These are phyloP conservation scores for Kradibia gibbosae DNA, from an alignment of 1,140 invertebrate genomes.

Conservation along the genomic window DNA sequence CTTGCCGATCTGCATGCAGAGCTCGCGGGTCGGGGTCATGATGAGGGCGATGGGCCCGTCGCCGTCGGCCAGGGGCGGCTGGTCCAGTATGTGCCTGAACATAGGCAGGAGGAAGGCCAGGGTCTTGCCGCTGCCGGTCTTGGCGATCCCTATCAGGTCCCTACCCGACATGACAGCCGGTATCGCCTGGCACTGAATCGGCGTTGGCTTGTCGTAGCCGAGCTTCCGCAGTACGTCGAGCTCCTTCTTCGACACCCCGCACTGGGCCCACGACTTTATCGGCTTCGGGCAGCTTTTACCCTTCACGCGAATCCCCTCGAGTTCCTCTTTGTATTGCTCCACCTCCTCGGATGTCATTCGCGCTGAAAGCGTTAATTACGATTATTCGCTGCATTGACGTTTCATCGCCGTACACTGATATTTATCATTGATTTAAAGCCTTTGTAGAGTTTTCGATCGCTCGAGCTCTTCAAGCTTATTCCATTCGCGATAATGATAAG, in stretches of 20 bases:
- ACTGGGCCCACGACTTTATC: constrained; percentile 98
- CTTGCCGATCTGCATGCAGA: constrained; percentile 99
- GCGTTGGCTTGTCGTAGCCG: constrained; percentile 97
- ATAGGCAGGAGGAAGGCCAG: constrained; percentile 98
- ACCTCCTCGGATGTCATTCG: constrained; percentile 94
- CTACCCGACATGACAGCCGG: constrained; percentile 98
- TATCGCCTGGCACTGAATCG: constrained; percentile 98
- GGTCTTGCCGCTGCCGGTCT: constrained; percentile 99
- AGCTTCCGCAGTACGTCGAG: constrained; percentile 94
- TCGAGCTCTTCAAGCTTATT: not conserved
- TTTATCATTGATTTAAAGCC: not conserved
- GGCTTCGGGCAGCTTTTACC: constrained; percentile 94
- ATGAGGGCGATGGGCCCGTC: constrained; percentile 98
- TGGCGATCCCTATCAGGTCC: constrained; percentile 99
- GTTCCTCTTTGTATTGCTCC: constrained; percentile 85
- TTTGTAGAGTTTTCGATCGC: not conserved
- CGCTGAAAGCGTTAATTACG: constrained; percentile 71
- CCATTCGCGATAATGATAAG: not conserved
- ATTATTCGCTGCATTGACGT: no score
- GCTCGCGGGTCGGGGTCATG: constrained; percentile 98
- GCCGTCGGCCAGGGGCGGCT: constrained; percentile 91
- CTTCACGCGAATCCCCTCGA: constrained; percentile 90
- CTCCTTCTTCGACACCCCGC: constrained; percentile 97
- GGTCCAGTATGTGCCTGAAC: constrained; percentile 98
- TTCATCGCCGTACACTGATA: no score